Evolutionary conservation across 2,113 vertebrate species (phyloP).

Genomic region (Rhea americana): DNA sequence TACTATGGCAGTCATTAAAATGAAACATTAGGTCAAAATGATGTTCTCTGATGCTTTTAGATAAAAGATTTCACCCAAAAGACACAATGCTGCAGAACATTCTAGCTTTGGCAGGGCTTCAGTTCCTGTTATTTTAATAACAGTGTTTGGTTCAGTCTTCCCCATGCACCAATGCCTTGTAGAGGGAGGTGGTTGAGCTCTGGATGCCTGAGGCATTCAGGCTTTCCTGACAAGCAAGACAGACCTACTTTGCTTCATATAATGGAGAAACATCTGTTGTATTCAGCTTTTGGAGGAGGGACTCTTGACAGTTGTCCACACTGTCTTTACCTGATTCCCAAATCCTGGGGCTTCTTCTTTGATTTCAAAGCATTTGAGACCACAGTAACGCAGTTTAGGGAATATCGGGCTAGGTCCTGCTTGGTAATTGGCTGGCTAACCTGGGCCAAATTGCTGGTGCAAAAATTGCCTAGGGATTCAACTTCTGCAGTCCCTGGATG

Average conservation of each 20-base stretch:
- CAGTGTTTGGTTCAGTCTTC: neutral
- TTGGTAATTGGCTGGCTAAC: neutral
- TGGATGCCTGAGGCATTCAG: neutral
- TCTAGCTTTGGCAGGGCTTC: neutral
- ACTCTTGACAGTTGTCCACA: fast-evolving
- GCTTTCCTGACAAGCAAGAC: neutral
- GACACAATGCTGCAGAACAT: neutral
- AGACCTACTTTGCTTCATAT: neutral
- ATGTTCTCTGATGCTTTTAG: neutral
- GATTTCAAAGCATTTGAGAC: neutral
- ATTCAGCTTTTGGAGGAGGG: neutral
- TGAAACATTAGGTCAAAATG: neutral
- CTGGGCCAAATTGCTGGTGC: neutral
- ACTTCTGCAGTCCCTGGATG: neutral
- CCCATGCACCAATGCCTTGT: neutral
- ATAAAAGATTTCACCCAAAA: neutral
- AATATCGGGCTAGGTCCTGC: neutral
- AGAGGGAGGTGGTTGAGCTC: neutral
- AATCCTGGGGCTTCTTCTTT: neutral
- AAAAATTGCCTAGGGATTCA: neutral
- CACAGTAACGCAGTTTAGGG: neutral
- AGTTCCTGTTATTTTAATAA: neutral
- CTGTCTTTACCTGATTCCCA: neutral
- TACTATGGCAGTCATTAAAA: neutral
- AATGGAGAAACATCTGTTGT: neutral